phyloP scores from a whole-genome alignment of 1,140 invertebrate species.

The Drosophila grimshawi region DNA sequence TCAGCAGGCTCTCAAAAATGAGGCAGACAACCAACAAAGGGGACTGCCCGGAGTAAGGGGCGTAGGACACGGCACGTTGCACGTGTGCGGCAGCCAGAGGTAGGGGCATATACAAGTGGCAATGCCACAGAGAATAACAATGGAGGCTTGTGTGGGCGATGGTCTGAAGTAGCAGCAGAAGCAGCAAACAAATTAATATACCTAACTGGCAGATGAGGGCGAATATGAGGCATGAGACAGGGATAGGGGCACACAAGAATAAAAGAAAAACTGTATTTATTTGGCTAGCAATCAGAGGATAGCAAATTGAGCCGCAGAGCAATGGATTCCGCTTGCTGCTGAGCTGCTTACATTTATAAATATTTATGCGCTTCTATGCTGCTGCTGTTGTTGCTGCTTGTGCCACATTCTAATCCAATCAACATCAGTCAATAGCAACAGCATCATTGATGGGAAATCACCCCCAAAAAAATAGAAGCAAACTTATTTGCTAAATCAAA shows the following conservation, averaged over 20 bases:
- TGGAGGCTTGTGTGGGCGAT: conserved; percentile 3
- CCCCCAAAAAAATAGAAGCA: conserved; percentile 9
- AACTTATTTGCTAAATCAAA: conserved; percentile 74
- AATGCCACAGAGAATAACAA: conserved; percentile 27
- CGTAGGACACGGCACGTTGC: conserved; percentile 34
- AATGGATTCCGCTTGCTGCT: not conserved
- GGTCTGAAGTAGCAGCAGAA: conserved; percentile 36
- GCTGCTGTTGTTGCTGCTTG: not conserved
- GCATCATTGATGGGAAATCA: conserved; percentile 1
- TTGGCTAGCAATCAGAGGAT: conserved; percentile 42
- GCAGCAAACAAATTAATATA: conserved; percentile 55
- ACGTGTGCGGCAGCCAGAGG: conserved; percentile 9
- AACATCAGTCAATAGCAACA: conserved; percentile 35
- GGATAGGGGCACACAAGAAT: not conserved
- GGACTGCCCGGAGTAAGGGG: conserved; percentile 27
- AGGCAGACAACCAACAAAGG: conserved; percentile 14
- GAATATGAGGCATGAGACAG: not conserved
- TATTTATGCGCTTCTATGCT: conserved; percentile 32
- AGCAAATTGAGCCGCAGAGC: too few relatives aligned
- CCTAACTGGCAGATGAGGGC: conserved; percentile 9
- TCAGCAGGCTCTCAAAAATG: conserved; percentile 1
- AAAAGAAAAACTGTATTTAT: conserved; percentile 42
- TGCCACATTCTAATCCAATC: conserved; percentile 47
- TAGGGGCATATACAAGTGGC: conserved; percentile 34
- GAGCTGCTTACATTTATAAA: conserved; percentile 42